These are phyloP conservation scores for Characodon lateralis DNA, from an alignment of 2,797 vertebrate species.

Conservation along the genomic window DNA sequence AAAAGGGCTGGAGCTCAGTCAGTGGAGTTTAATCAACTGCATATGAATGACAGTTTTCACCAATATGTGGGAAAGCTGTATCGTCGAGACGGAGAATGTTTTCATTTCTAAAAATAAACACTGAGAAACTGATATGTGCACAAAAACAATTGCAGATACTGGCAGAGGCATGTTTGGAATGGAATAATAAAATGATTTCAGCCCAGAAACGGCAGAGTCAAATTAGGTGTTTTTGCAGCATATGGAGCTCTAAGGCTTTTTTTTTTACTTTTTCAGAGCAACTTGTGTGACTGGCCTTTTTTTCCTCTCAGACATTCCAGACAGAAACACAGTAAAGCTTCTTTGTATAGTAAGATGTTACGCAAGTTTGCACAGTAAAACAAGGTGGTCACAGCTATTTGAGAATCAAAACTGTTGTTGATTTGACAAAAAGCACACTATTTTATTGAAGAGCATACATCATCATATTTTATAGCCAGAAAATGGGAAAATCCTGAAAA, in stretches of 20 bases:
- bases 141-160: constrained; percentile 32
- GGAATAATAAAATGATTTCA: constrained; percentile 34
- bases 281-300: constrained; percentile 8
- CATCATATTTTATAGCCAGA: background rate
- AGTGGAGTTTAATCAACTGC: constrained; percentile 34
- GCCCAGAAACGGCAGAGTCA: constrained; percentile 25
- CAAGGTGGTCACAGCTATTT: background rate
- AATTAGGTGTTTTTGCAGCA: constrained; percentile 36
- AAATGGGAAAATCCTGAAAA: background rate
- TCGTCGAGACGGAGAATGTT: constrained; percentile 55
- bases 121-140: constrained; percentile 50
- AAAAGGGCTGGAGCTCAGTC: constrained; percentile 13
- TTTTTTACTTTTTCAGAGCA: constrained; percentile 36
- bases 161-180: constrained; percentile 47
- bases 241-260: background rate
- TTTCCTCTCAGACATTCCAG: constrained; percentile 19
- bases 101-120: constrained; percentile 65
- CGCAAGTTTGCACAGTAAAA: constrained; percentile 13
- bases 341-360: constrained; percentile 9
- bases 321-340: constrained; percentile 2
- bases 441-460: background rate
- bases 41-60: constrained; percentile 43
- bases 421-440: background rate
- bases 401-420: background rate
- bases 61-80: constrained; percentile 60